Base-by-base conservation (phyloP, 23 tunicate species). In the Clavelina lepadiformis region DNA sequence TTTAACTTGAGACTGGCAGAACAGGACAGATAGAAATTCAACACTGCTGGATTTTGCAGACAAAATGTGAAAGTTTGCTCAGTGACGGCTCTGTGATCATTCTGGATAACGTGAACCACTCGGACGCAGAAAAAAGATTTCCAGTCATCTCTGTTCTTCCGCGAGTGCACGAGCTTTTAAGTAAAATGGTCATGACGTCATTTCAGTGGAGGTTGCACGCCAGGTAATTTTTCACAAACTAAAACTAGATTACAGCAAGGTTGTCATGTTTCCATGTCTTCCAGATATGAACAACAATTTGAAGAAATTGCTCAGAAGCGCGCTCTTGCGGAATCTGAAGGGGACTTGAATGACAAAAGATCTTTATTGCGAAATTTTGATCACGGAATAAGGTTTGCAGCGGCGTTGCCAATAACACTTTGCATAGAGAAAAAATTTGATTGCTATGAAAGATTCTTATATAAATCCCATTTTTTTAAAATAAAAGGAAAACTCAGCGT, bases 201-300 rank as follows among this genome's bases (percentile, higher is more conserved):
- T 70, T 82, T 20, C 80, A 79, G 27, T 85, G 94, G 94, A 55
- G 94, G 47, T 51, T 85, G 52, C 94, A 85, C 51, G 94, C 85
- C 28, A 71, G 94, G 94, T 82, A 50, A 44, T 20, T 27, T n/a
- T n/a, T n/a, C n/a, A n/a, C n/a, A n/a, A n/a, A n/a, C 49, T 44
- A 44, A 44, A 44, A 11, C 15, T 11, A 44, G 15, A 44, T 11
- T 11, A 11, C 15, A 11, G 15, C 11, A 11, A 44, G 11, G 11
- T 11, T 44, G 49, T 44, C 49, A 53, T n/a, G 23, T n/a, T n/a
- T n/a, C 23, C 23, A 13, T 6, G 21, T 6, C 36, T 36, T 77
- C 3, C 41, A 81, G 88, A 50, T 83, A 80, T 35, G 92, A 67
- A 28, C 81, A 75, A 26, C 82, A 51, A 24, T 83, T 74, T 31